These are phyloP conservation scores for Aphidius ervi DNA, from an alignment of 1,140 invertebrate genomes.

Conservation along the genomic window DNA sequence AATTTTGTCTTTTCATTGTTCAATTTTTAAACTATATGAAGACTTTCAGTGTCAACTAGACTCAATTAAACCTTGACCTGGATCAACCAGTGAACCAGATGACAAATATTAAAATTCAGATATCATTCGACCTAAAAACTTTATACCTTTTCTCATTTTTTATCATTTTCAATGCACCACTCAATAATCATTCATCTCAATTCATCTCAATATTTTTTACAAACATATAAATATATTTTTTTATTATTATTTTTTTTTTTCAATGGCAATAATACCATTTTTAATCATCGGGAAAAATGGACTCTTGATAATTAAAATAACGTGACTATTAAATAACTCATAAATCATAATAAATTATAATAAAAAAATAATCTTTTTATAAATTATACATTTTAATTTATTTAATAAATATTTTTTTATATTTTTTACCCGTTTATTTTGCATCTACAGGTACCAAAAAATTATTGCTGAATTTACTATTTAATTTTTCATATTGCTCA, in stretches of 20 bases:
- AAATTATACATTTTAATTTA: constrained; percentile 28
- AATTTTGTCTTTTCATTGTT: constrained; percentile 24
- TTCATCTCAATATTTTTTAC: neutral
- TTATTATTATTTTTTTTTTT: neutral
- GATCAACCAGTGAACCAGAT: constrained; percentile 50
- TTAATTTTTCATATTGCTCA: too few species aligned
- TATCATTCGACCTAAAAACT: constrained; percentile 40
- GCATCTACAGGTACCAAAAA: neutral
- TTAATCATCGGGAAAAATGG: constrained; percentile 39
- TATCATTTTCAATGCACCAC: constrained; percentile 7
- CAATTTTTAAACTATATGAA: neutral
- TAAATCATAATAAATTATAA: constrained; percentile 4
- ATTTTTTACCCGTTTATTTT: constrained; percentile 2
- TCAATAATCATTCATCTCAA: too few species aligned
- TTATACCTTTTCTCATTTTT: constrained; percentile 24
- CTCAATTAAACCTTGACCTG: constrained; percentile 42
- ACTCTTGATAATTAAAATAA: constrained; percentile 27
- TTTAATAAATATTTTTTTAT: neutral
- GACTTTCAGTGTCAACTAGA: constrained; percentile 25
- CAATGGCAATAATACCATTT: neutral
- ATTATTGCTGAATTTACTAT: too few species aligned
- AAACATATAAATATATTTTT: neutral
- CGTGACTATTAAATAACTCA: constrained; percentile 18
- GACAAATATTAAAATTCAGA: constrained; percentile 27
- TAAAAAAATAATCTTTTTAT: too few species aligned